A percentile compares a stretch with the other conserved stretches of the same genome.
Conservation (phyloP, 2,888 invertebrate species). For the Hymenopus coronatus region DNA sequence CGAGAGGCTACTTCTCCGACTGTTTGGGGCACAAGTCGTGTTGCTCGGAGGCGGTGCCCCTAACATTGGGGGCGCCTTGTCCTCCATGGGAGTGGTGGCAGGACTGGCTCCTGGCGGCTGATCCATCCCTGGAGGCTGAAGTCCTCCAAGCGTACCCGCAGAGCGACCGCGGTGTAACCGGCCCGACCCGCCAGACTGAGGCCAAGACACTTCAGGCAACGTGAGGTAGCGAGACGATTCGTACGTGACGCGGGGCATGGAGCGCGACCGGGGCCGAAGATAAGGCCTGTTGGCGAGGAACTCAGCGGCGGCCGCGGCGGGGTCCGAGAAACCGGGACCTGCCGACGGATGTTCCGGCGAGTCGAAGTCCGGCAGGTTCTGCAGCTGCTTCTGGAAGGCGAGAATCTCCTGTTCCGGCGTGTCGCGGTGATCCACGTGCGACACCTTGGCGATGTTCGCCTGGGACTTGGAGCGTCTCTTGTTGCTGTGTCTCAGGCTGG, state of each 20-base stretch:
- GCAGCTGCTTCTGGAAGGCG: slow-evolving; percentile 56
- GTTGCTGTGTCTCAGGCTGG: slow-evolving; percentile 41
- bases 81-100: slow-evolving; percentile 25
- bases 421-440: slow-evolving; percentile 37
- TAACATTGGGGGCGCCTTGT: slow-evolving; percentile 22
- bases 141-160: slow-evolving; percentile 41
- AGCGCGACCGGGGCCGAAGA: slow-evolving; percentile 48
- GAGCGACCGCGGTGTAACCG: slow-evolving; percentile 41
- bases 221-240: slow-evolving; percentile 45
- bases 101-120: slow-evolving; percentile 17
- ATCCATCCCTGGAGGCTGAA: slow-evolving; percentile 38
- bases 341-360: slow-evolving; percentile 43
- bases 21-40: slow-evolving; percentile 37
- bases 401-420: slow-evolving; percentile 52
- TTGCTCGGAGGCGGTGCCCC: slow-evolving; percentile 26
- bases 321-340: slow-evolving; percentile 32
- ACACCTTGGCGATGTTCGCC: slow-evolving; percentile 41
- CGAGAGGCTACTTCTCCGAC: slow-evolving; percentile 44
- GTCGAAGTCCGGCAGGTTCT: slow-evolving; percentile 53
- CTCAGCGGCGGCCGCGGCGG: slow-evolving; percentile 40
- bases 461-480: slow-evolving; percentile 43
- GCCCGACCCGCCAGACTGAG: slow-evolving; percentile 36
- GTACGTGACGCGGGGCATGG: slow-evolving; percentile 49
- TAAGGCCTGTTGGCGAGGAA: slow-evolving; percentile 39
- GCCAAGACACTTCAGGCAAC: slow-evolving; percentile 42